Evolutionary conservation across 2,888 invertebrate species (phyloP).

Genomic region (Drosophila greeni): DNA sequence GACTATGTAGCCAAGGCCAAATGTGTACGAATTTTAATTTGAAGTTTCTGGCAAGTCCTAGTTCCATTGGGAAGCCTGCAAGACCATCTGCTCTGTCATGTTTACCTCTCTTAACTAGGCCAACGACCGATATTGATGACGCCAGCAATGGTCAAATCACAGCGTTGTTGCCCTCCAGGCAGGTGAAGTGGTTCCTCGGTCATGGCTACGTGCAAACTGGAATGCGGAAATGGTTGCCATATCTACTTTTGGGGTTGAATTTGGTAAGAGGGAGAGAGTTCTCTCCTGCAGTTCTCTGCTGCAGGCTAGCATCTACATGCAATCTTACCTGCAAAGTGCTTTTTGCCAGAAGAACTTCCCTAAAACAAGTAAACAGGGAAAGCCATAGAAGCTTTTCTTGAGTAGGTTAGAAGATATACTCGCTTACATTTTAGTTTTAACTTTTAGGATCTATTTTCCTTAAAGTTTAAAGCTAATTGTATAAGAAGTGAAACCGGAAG

Average conservation of each 20-base stretch:
- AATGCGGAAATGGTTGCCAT: neutral
- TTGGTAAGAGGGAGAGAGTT: neutral
- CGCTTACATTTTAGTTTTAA: no score
- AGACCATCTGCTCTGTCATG: neutral
- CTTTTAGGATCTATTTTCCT: no score
- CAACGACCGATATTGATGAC: neutral
- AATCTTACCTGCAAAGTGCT: no score
- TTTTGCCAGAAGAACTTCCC: no score
- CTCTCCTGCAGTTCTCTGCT: neutral
- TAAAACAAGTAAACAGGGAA: neutral
- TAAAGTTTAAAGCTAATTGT: neutral
- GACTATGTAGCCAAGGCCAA: neutral
- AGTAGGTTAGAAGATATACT: no score
- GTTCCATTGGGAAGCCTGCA: no score
- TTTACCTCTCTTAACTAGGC: neutral
- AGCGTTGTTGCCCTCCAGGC: neutral
- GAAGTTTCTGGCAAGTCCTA: neutral
- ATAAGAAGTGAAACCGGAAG: neutral
- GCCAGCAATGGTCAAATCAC: neutral
- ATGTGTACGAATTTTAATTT: neutral
- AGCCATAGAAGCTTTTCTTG: no score
- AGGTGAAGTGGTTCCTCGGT: neutral
- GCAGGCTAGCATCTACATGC: no score
- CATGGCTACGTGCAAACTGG: neutral
- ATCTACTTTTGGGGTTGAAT: neutral